These are phyloP conservation scores for Hesperophylax magnus DNA, from an alignment of 1,140 invertebrate genomes.

Conservation along the genomic window DNA sequence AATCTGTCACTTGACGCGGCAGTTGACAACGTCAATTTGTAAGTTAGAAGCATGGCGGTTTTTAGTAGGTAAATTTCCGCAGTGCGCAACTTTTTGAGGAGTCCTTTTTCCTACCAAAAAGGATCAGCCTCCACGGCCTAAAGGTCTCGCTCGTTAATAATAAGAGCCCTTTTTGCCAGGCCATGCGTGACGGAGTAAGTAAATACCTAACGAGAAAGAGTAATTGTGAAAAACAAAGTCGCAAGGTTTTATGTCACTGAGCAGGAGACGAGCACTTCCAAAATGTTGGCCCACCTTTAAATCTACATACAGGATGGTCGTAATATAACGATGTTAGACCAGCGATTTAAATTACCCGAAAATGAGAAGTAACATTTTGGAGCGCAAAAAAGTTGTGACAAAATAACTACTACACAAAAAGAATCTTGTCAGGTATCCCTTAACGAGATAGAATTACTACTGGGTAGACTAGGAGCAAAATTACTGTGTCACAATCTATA, in stretches of 20 bases:
- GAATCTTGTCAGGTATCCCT: no score
- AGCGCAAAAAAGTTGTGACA: no score
- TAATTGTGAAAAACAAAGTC: constrained; percentile 15
- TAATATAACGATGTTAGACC: no score
- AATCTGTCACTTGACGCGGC: constrained; percentile 27
- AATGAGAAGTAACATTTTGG: no score
- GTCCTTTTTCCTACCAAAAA: constrained; percentile 4
- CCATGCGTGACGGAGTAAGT: not conserved
- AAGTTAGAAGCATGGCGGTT: constrained; percentile 22
- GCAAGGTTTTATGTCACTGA: not conserved
- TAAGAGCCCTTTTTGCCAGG: constrained; percentile 12
- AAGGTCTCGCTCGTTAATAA: constrained; percentile 20
- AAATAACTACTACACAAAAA: no score
- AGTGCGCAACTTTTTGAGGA: constrained; percentile 21
- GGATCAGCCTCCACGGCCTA: not conserved
- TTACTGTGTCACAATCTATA: no score
- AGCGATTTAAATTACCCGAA: no score
- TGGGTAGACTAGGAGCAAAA: no score
- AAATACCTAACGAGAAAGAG: not conserved
- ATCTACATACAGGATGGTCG: not conserved
- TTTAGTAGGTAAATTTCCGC: constrained; percentile 21
- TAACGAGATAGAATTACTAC: no score
- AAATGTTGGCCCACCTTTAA: not conserved
- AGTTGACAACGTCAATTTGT: constrained; percentile 29
- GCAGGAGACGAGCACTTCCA: no score